Evolutionary conservation across 2,888 invertebrate genomes (phyloP).

Genomic region (Netelia fuscicornis): DNA sequence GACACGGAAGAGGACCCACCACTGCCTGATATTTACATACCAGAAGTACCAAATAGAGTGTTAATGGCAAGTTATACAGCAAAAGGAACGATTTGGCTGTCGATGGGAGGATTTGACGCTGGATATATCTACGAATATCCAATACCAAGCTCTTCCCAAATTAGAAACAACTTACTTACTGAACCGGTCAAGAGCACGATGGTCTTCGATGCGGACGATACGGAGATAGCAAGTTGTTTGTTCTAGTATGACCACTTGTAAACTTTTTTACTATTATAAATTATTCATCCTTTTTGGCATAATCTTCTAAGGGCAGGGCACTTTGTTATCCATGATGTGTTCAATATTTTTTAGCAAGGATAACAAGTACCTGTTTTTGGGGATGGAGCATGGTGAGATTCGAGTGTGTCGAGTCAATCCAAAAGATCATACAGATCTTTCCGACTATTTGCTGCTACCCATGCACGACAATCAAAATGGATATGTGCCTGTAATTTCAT

Average conservation of each 20-base stretch:
- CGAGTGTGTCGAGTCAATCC: slow-evolving; percentile 86
- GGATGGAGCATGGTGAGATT: slow-evolving; percentile 88
- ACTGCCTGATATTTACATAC: slow-evolving; percentile 85
- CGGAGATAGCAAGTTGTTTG: slow-evolving; percentile 86
- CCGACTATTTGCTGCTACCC: slow-evolving; percentile 89
- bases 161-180: slow-evolving; percentile 70
- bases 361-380: slow-evolving; percentile 87
- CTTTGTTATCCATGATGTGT: slow-evolving; percentile 2
- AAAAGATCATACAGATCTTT: slow-evolving; percentile 86
- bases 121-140: slow-evolving; percentile 89
- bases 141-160: slow-evolving; percentile 56
- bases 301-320: neutral
- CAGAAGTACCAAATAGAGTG: slow-evolving; percentile 87
- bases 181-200: slow-evolving; percentile 85
- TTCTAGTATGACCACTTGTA: slow-evolving; percentile 84
- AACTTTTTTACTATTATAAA: neutral
- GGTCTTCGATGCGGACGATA: slow-evolving; percentile 86
- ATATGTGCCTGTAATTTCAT: slow-evolving; percentile 87
- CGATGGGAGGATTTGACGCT: slow-evolving; percentile 88
- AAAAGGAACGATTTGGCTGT: slow-evolving; percentile 87
- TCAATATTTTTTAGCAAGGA: slow-evolving; percentile 74
- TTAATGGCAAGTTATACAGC: slow-evolving; percentile 86
- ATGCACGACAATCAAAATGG: slow-evolving; percentile 93
- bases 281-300: neutral
- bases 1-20: slow-evolving; percentile 87